Percentiles rank a stretch among this genome's conserved stretches.
Conservation (phyloP, 1,140 invertebrate genomes). For the Tetramorium alpestre region DNA sequence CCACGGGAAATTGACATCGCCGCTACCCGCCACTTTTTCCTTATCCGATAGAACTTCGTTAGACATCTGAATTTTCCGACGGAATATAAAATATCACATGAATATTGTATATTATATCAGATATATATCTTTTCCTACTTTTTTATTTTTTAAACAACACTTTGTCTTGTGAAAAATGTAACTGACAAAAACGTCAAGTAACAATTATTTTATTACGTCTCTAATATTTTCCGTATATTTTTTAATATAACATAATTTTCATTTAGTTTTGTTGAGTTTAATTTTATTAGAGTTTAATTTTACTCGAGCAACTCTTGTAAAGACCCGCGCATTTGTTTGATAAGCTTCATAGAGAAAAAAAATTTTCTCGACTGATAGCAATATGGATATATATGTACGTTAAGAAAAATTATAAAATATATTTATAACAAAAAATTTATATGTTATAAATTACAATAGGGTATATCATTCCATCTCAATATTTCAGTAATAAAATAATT, state of each 20-base stretch:
- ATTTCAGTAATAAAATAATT: neutral
- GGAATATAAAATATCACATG: neutral
- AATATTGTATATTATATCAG: neutral
- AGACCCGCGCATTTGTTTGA: neutral
- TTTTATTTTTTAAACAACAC: neutral
- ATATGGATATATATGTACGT: neutral
- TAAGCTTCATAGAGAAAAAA: neutral
- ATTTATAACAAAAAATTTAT: neutral
- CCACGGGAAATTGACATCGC: conserved; percentile 40
- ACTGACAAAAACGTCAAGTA: neutral
- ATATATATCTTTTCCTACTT: neutral
- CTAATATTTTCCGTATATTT: neutral
- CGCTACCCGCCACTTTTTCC: conserved; percentile 9
- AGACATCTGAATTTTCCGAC: conserved; percentile 13
- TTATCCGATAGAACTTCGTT: conserved; percentile 42
- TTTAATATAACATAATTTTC: conserved; percentile 5
- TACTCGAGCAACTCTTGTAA: neutral
- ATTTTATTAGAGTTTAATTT: neutral
- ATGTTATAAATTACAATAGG: neutral
- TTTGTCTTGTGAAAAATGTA: neutral
- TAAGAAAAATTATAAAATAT: neutral
- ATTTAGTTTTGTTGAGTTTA: neutral
- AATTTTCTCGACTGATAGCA: neutral
- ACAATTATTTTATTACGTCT: neutral
- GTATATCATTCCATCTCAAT: neutral